Evolutionary conservation across 92 coral and sea anemone genomes (phyloP).

Genomic region (Epizoanthus stellaris): DNA sequence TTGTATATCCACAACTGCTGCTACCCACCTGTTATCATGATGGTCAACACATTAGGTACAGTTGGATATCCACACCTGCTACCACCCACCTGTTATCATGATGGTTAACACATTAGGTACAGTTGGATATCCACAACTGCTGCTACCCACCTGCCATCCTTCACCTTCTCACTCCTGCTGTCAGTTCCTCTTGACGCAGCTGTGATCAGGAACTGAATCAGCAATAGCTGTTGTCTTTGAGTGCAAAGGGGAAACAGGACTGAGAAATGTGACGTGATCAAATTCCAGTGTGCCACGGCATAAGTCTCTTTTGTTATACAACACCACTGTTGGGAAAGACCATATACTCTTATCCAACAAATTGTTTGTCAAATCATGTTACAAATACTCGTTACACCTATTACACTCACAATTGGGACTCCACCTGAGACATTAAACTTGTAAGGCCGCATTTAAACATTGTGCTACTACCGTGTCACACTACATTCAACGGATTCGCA

Average conservation of each 20-base stretch:
- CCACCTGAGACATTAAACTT: too few relatives aligned
- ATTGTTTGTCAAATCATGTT: not conserved
- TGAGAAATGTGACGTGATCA: conserved; percentile 45
- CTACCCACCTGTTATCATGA: too few relatives aligned
- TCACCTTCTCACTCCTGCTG: not conserved
- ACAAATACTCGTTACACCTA: not conserved
- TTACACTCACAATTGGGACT: too few relatives aligned
- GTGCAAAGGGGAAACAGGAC: conserved; percentile 17
- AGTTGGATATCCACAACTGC: too few relatives aligned
- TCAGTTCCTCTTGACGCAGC: conserved; percentile 5
- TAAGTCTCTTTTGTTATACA: conserved; percentile 56
- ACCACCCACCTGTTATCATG: too few relatives aligned
- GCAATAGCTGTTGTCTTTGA: not conserved
- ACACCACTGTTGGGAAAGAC: conserved; percentile 48
- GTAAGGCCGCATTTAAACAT: too few relatives aligned
- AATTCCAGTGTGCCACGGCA: conserved; percentile 73
- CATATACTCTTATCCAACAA: not conserved
- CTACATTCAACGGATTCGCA: too few relatives aligned
- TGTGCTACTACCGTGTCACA: too few relatives aligned
- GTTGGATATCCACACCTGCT: too few relatives aligned
- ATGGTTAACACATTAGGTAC: too few relatives aligned
- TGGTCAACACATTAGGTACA: too few relatives aligned
- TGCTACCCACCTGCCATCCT: conserved; percentile 9
- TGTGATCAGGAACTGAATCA: conserved; percentile 15
- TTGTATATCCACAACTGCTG: too few relatives aligned